Conservation (phyloP, 2,113 vertebrate genomes). For the Panurus biarmicus region DNA sequence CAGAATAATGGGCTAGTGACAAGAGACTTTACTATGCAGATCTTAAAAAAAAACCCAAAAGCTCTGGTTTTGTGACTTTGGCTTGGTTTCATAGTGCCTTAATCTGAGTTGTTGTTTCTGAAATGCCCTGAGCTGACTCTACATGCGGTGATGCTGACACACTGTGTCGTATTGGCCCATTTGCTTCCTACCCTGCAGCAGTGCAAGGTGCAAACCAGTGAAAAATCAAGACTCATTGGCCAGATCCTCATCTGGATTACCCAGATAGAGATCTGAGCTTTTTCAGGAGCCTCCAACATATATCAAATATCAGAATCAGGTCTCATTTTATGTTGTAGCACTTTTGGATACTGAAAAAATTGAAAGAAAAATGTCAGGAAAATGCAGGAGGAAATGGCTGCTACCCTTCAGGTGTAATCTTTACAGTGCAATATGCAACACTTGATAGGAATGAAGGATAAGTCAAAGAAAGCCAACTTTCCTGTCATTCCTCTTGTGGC, state of each 20-base stretch:
- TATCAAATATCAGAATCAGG: not conserved
- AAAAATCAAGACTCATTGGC: not conserved
- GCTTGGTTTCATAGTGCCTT: not conserved
- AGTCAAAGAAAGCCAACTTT: not conserved
- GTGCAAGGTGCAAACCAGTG: not conserved
- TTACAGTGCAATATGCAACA: not conserved
- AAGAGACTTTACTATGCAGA: not conserved
- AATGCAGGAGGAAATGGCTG: not conserved
- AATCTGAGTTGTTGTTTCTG: not conserved
- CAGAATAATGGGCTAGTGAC: not conserved
- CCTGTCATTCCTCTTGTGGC: not conserved
- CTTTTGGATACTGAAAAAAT: not conserved
- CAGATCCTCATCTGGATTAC: not conserved
- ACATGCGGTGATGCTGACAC: not conserved
- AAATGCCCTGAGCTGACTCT: not conserved
- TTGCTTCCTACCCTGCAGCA: not conserved
- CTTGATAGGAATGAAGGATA: not conserved
- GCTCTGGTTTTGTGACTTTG: not conserved
- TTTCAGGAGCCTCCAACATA: not conserved
- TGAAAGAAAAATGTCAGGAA: not conserved
- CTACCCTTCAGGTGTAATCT: not conserved
- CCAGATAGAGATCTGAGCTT: not conserved
- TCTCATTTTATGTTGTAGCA: not conserved
- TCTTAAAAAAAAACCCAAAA: not conserved
- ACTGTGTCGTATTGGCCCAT: not conserved